Percentiles rank a stretch among this genome's conserved stretches.
Evolutionary conservation across 2,888 invertebrate species (phyloP).

Genomic region (Eutolmus rufibarbis): DNA sequence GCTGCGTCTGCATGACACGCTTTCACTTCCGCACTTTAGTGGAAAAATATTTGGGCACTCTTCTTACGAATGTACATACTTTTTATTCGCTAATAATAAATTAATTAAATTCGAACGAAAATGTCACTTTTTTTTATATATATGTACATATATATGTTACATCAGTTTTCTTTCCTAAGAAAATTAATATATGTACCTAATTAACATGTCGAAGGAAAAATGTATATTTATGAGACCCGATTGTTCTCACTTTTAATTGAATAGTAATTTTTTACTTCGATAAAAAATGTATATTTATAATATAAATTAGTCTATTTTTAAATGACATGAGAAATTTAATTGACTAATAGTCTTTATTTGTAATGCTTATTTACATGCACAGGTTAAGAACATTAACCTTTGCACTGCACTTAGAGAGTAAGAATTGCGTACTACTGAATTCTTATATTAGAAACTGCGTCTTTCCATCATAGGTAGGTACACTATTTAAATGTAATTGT

Average conservation of each 20-base stretch:
- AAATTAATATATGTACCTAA: no score
- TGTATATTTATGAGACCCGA: not conserved
- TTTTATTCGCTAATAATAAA: not conserved
- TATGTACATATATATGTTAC: no score
- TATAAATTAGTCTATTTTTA: not conserved
- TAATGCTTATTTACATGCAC: not conserved
- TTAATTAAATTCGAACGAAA: not conserved
- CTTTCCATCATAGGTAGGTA: no score
- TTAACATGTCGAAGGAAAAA: not conserved
- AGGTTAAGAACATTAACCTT: not conserved
- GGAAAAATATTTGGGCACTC: not conserved
- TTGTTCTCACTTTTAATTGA: not conserved
- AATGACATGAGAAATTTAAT: not conserved
- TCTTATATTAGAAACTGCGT: no score
- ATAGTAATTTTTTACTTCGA: not conserved
- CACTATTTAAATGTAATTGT: no score
- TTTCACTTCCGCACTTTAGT: conserved; percentile 14
- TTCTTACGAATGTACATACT: not conserved
- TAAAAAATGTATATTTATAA: not conserved
- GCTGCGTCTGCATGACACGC: not conserved
- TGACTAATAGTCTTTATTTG: no score
- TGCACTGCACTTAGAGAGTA: not conserved
- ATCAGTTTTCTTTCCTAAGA: no score
- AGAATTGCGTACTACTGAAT: not conserved
- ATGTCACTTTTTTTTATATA: not conserved